Evolutionary conservation across 2,113 vertebrate genomes (phyloP), one percentile per base, ranked within the genome.

Genomic region (Psittacus erithacus): DNA sequence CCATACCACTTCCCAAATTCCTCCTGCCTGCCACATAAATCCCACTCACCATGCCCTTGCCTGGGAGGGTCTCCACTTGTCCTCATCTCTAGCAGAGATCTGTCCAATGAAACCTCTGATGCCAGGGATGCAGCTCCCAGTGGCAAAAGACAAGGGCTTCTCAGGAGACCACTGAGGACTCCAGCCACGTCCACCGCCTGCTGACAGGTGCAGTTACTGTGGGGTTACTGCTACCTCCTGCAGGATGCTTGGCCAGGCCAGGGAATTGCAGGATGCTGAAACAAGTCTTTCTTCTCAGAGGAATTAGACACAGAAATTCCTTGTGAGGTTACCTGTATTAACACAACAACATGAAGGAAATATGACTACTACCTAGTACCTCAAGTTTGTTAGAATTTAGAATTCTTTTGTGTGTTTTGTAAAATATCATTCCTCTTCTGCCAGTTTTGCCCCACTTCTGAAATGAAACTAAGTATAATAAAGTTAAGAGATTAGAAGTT

Each of bases 21-120:
- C 18, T 86, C 59, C 65, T 82, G 22, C 8, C 52, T 41, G 33
- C 28, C n/a, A 60, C 14, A 39, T 3, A 65, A 70, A 70, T 49
- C 25, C 13, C 22, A 22, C 10, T 41, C 0, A 0, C 11, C 31
- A 16, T 28, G 11, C 5, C 31, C 38, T 46, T 73, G 13, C 9
- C 28, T 35, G 6, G 11, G 23, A 88, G 52, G 10, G 4, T 71
- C 23, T 88, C 31, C 35, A 44, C 19, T 77, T 62, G 35, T 41
- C 63, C 35, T 65, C 33, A 27, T 13, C 24, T 71, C 20, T 41
- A 57, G 31, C 23, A 71, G 33, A 53, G 14, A 41, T 46, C 33
- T 62, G 23, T 52, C 18, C 43, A 65, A 12, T 44, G 20, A 76
- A 76, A 64, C 11, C 25, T 69, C 49, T 70, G 62, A 75, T 83